phyloP scores from a whole-genome alignment of 2,797 vertebrate genomes.

The Danio jaintianensis region DNA sequence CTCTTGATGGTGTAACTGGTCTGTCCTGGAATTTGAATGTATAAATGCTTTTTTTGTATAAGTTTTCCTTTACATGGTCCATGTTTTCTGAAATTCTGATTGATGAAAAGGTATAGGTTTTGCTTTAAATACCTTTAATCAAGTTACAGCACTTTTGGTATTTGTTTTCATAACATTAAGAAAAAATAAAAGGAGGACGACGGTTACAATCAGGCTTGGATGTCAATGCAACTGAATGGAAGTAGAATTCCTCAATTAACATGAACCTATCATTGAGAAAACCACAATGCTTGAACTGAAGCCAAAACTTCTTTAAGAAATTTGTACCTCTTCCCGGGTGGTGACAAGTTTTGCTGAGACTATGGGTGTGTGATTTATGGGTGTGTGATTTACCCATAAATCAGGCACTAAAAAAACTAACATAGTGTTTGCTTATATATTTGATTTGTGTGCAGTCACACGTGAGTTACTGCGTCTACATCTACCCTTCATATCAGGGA shows the following conservation, averaged over 20 bases:
- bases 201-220: neutral
- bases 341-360: neutral
- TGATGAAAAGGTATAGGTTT: neutral
- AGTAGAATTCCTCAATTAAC: constrained; percentile 1
- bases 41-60: neutral
- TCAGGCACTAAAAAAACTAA: neutral
- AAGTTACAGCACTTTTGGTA: neutral
- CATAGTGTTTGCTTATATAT: neutral
- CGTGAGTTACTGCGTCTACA: neutral
- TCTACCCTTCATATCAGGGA: neutral
- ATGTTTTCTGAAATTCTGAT: neutral
- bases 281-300: constrained; percentile 10
- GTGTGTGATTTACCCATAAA: constrained; percentile 28
- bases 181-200: neutral
- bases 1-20: neutral
- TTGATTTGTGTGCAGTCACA: neutral
- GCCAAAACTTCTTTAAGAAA: constrained; percentile 12
- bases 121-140: neutral
- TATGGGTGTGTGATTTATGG: neutral
- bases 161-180: neutral
- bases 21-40: neutral
- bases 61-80: neutral
- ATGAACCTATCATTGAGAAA: neutral
- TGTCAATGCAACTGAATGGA: neutral
- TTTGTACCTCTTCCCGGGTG: neutral